Base-by-base conservation (phyloP, 2,797 vertebrate species). In the Mormyrus proboscirostris region DNA sequence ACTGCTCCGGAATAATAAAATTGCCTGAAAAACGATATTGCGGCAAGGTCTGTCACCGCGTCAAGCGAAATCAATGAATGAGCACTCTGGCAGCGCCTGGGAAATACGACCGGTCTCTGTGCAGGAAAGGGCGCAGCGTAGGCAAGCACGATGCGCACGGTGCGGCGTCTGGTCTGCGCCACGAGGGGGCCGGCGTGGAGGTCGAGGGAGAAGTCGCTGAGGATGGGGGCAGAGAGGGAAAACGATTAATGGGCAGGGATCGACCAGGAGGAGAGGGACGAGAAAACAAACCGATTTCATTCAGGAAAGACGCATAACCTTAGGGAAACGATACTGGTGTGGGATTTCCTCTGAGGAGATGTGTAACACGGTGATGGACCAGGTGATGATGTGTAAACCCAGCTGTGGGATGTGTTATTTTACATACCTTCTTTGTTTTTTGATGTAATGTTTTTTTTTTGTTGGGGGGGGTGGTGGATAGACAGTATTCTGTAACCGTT, bases 21-120 rank as follows among this genome's bases (percentile, higher is more conserved):
- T 29, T 53, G 83, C 25, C 83, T 86, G 47, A 86, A 86, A 50
- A 79, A 79, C 38, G 73, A 79, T 44, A 79, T 79, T 41, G 73
- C 73, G 5, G 73, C 73, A n/a, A 79, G 19, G 16, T 6, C 2
- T 79, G 73, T n/a, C 73, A 4, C 38, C 73, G 19, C 33, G 0
- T 44, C 41, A 14, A 79, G 16, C 38, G 0, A n/a, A 44, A 79
- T 79, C 73, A 79, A 79, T 44, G 41, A 79, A 44, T 41, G 73
- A 41, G 73, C 10, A 29, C 73, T 44, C 73, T 44, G 73, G 41
- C 38, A 79, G 38, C 16, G 14, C 16, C 73, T n/a, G 41, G 9
- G 73, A 79, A 79, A 44, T 79, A 9, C 7, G 73, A 79, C 6
- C 10, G 2, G 73, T 8, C 73, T 44, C 16, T 14, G 65, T 33